Base-by-base conservation (phyloP, 23 tunicate genomes). In the Ciona savignyi region DNA sequence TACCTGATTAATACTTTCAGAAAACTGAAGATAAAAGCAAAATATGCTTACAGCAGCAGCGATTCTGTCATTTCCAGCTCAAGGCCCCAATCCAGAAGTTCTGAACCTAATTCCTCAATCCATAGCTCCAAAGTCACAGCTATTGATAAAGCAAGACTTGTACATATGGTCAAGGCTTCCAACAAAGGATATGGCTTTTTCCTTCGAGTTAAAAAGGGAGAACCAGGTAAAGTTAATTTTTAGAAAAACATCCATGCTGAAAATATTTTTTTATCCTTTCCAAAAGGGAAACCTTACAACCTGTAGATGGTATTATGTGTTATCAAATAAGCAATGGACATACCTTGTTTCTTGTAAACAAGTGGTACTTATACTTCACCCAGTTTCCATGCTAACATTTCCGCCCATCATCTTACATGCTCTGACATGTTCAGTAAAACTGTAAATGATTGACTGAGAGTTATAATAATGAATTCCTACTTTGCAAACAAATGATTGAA, bases 141-240 rank as follows among this genome's bases (percentile, higher is more conserved):
- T 2, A 30, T 20, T 27, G 83, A 82, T 32, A 83, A 82, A 1
- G 85, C 81, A 30, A 51, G 97, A 2, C 75, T 80, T 25, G 79
- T 90, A 2, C 97, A 90, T 70, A 73, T 90, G 20, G 25, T 80
- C 0, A 81, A 77, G 62, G 65, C 48, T 24, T 26, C 69, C 15
- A 63, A 26, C 2, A 75, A 76, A 34, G 97, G 90, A 31, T 84
- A 71, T 56, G 97, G 97, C 49, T 90, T 90, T 72, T 90, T 78
- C 70, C 74, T 90, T 1, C 65, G 85, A 32, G 82, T 82, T 0
- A 79, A 79, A 67, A 76, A 79, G 23, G 66, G 33, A 1, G 68
- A 74, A 51, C 34, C 62, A 62, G 93, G 93, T 86, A 70, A 11
- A 23, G 68, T 6, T 15, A 19, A 6, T 64, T 19, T 19, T 64